These are phyloP conservation scores for Paragorgia papillata DNA, from an alignment of 92 coral and sea anemone species.

Conservation along the genomic window DNA sequence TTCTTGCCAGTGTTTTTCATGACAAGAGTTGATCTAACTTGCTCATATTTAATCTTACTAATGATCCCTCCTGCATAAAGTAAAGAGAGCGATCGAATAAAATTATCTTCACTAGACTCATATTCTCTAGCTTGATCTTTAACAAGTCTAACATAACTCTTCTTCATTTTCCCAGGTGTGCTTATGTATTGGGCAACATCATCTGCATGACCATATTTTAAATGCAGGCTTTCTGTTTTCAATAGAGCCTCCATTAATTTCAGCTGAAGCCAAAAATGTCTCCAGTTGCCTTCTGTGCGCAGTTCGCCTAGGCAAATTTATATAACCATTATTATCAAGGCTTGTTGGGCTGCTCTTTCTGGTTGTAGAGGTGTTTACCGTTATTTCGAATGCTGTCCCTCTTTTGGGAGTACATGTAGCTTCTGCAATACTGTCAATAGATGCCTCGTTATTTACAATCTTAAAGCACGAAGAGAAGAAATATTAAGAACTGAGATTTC, in stretches of 20 bases:
- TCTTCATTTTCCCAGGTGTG: background rate
- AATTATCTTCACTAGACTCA: conserved; percentile 46
- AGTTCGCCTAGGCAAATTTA: conserved; percentile 48
- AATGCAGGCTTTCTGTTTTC: conserved; percentile 48
- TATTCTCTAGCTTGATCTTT: conserved; percentile 35
- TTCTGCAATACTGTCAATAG: too few relatives aligned
- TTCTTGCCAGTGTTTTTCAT: conserved; percentile 43
- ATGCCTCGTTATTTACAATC: too few relatives aligned
- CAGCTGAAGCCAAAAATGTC: conserved; percentile 58
- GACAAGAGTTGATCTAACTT: too few relatives aligned
- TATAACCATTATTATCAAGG: conserved; percentile 20
- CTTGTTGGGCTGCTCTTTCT: conserved; percentile 10
- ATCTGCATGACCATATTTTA: conserved; percentile 48
- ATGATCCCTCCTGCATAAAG: conserved; percentile 66
- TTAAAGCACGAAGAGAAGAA: too few relatives aligned
- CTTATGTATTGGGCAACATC: conserved; percentile 33
- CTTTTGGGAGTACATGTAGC: background rate
- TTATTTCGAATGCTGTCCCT: background rate
- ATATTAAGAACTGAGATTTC: too few relatives aligned
- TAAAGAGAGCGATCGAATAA: conserved; percentile 50
- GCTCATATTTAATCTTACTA: too few relatives aligned
- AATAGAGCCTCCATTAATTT: conserved; percentile 41
- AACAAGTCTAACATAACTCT: background rate
- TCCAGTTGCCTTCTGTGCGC: conserved; percentile 63
- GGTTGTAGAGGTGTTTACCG: background rate